A percentile compares a stretch with the other conserved stretches of the same genome.
These are phyloP conservation scores for Cheilosia grossa DNA, from an alignment of 2,888 invertebrate species.

Conservation along the genomic window DNA sequence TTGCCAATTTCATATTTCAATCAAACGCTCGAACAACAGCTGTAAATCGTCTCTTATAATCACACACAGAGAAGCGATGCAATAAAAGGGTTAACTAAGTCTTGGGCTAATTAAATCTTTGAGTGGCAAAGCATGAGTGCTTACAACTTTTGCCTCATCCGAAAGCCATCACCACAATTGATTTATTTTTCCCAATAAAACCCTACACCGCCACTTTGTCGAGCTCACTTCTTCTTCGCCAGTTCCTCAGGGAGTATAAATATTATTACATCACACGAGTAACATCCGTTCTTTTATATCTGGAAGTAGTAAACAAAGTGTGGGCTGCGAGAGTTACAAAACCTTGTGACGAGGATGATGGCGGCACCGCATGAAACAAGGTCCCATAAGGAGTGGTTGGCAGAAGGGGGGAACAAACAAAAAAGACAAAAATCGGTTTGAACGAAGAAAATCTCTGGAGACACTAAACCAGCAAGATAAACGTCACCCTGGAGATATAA, in stretches of 20 bases:
- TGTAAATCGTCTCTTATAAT: too few species aligned
- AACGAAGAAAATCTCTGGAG: slow-evolving; percentile 47
- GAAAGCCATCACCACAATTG: not conserved
- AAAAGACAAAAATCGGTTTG: slow-evolving; percentile 9
- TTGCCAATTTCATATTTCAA: too few species aligned
- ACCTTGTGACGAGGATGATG: not conserved
- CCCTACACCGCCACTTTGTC: not conserved
- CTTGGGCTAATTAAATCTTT: too few species aligned
- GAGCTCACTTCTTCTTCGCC: not conserved
- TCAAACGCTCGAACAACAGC: too few species aligned
- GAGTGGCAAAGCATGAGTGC: too few species aligned
- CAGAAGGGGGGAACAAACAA: slow-evolving; percentile 2
- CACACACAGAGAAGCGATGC: too few species aligned
- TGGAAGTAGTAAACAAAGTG: slow-evolving; percentile 24
- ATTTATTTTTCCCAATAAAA: not conserved
- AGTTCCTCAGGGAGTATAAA: slow-evolving; percentile 12
- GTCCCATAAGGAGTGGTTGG: slow-evolving; percentile 17
- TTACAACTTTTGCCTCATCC: not conserved
- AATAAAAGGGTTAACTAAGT: too few species aligned
- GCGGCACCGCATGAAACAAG: slow-evolving; percentile 13
- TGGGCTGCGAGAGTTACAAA: slow-evolving; percentile 37
- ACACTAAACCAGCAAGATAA: slow-evolving; percentile 50
- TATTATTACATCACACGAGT: slow-evolving; percentile 40
- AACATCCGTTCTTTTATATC: slow-evolving; percentile 27
- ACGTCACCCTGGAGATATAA: slow-evolving; percentile 60